phyloP scores from a whole-genome alignment of 2,888 invertebrate genomes.

The Sinopyrophorus schimmeli region DNA sequence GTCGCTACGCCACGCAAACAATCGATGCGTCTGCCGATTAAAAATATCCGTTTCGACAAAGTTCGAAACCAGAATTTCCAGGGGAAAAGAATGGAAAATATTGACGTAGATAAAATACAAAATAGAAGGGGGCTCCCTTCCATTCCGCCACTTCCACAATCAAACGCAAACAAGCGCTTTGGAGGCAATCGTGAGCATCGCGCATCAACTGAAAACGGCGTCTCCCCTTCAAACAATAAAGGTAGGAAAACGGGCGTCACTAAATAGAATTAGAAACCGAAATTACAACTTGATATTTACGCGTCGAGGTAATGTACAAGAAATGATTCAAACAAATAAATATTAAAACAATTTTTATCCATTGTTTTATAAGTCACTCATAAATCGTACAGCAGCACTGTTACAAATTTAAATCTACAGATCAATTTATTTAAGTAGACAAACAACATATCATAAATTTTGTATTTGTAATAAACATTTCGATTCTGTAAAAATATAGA shows the following conservation, averaged over 20 bases:
- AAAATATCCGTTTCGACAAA: slow-evolving; percentile 15
- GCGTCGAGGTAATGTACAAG: too few relatives aligned
- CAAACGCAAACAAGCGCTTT: neutral
- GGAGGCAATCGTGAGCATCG: too few relatives aligned
- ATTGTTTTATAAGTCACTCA: slow-evolving; percentile 55
- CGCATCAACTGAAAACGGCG: too few relatives aligned
- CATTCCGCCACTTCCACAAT: neutral
- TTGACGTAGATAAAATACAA: too few relatives aligned
- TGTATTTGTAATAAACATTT: slow-evolving; percentile 40
- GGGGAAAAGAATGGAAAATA: too few relatives aligned
- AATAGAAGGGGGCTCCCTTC: too few relatives aligned
- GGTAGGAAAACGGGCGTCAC: too few relatives aligned
- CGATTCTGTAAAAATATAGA: slow-evolving; percentile 51
- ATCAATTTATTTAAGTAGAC: slow-evolving; percentile 48
- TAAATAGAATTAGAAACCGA: neutral
- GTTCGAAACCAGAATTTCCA: too few relatives aligned
- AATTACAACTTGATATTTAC: too few relatives aligned
- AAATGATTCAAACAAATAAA: slow-evolving; percentile 42
- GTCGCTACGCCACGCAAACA: slow-evolving; percentile 9
- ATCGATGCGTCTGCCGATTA: slow-evolving; percentile 25
- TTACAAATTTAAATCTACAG: slow-evolving; percentile 53
- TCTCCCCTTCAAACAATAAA: too few relatives aligned
- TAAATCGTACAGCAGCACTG: slow-evolving; percentile 53
- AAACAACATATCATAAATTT: slow-evolving; percentile 44
- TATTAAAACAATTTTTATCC: slow-evolving; percentile 56